These are phyloP conservation scores for Capitella teleta DNA, from an alignment of 1,140 invertebrate genomes.

Conservation along the genomic window DNA sequence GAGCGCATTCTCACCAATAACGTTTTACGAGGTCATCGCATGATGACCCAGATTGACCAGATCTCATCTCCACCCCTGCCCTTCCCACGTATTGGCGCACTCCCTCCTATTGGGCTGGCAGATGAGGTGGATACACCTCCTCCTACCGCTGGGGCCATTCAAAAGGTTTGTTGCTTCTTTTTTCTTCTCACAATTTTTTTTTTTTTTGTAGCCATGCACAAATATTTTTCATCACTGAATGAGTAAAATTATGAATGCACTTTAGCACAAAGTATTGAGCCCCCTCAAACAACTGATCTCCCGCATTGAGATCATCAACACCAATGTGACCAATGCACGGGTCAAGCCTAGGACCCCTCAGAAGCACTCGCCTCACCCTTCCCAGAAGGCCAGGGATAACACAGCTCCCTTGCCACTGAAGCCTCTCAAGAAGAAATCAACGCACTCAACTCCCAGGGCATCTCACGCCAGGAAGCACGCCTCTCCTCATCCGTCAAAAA, in stretches of 20 bases:
- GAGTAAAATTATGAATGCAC: not conserved
- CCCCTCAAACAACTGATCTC: too few species aligned
- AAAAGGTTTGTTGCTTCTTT: not conserved
- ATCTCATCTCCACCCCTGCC: not conserved
- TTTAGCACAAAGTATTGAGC: not conserved
- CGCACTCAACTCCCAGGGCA: too few species aligned
- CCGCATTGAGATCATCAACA: too few species aligned
- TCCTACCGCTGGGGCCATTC: not conserved
- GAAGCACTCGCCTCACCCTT: too few species aligned
- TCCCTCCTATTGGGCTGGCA: not conserved
- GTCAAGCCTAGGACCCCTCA: too few species aligned
- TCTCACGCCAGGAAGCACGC: too few species aligned
- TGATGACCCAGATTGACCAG: conserved; percentile 1
- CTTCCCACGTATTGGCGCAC: not conserved
- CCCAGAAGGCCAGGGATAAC: too few species aligned
- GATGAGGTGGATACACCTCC: not conserved
- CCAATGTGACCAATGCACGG: too few species aligned
- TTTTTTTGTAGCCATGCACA: not conserved
- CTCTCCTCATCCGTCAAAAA: too few species aligned
- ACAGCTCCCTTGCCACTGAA: too few species aligned
- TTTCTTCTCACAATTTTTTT: not conserved
- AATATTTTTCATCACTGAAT: not conserved
- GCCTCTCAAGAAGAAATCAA: too few species aligned
- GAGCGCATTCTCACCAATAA: conserved; percentile 1
- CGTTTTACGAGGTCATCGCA: not conserved